Conservation (phyloP, 2,113 vertebrate species). For the Aspidoscelis tigris region DNA sequence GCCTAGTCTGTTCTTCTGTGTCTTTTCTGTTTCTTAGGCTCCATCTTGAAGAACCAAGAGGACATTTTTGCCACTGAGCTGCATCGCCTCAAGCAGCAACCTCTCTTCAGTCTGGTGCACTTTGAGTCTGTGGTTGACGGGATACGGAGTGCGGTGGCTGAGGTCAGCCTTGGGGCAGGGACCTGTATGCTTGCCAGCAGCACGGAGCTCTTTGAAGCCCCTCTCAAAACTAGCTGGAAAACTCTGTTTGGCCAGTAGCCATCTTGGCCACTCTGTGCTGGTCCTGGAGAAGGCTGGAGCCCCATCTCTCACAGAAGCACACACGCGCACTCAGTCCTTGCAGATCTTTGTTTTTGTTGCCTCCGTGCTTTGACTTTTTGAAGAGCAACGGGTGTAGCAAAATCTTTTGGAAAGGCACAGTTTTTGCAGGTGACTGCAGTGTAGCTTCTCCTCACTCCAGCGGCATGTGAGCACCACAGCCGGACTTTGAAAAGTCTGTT, state of each 20-base stretch:
- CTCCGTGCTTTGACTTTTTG: too few species aligned
- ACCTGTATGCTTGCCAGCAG: background rate
- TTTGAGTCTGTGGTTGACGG: slow-evolving; percentile 94
- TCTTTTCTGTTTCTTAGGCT: slow-evolving; percentile 76
- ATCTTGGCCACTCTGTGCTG: background rate
- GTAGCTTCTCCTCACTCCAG: too few species aligned
- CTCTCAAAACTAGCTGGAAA: background rate
- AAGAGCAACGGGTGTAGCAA: too few species aligned
- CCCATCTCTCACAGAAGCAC: background rate
- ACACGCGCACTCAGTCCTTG: background rate
- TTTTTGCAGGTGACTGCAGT: too few species aligned
- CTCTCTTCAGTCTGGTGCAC: slow-evolving; percentile 91
- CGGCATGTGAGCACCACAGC: too few species aligned
- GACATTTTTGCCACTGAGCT: slow-evolving; percentile 92
- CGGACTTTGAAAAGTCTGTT: background rate
- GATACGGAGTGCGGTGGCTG: slow-evolving; percentile 94
- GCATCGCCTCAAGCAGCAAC: slow-evolving; percentile 93
- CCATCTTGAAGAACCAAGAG: slow-evolving; percentile 96
- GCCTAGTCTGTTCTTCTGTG: background rate
- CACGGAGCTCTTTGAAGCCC: background rate
- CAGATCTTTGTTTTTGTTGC: background rate
- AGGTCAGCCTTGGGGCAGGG: slow-evolving; percentile 75
- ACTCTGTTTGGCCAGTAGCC: background rate
- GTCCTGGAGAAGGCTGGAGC: background rate
- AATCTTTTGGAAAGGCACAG: too few species aligned